Percentiles rank a stretch among this genome's conserved stretches.
Evolutionary conservation across 2,113 vertebrate species (phyloP).

Genomic region (Antechinus flavipes): DNA sequence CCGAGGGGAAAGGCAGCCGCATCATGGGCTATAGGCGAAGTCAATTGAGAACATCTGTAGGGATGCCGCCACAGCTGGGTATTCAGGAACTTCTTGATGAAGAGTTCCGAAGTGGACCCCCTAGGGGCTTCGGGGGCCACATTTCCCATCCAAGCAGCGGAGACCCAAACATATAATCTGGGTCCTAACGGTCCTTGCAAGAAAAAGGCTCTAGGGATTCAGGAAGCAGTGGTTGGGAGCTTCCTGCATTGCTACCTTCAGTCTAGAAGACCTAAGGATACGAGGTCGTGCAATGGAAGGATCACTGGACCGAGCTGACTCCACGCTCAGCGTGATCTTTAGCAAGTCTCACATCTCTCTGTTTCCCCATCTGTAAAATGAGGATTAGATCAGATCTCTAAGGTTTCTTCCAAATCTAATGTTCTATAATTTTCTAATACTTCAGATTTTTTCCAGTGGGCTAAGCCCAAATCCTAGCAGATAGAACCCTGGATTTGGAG

Average conservation of each 20-base stretch:
- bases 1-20: neutral
- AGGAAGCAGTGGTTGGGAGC: neutral
- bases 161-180: no score
- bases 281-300: neutral
- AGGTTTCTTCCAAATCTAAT: neutral
- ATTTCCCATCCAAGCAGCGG: neutral
- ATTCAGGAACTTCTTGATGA: neutral
- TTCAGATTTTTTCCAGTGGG: neutral
- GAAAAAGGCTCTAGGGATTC: neutral
- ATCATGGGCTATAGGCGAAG: neutral
- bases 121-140: neutral
- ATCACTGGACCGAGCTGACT: neutral
- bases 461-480: neutral
- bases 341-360: neutral
- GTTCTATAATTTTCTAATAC: neutral
- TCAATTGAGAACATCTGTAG: neutral
- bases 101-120: neutral
- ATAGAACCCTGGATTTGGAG: neutral
- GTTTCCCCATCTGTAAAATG: neutral
- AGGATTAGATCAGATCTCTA: neutral
- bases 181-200: neutral
- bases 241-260: neutral
- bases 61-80: neutral
- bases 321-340: neutral
- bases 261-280: neutral